phyloP scores from a whole-genome alignment of 2,113 vertebrate species.

The Pteronura brasiliensis region DNA sequence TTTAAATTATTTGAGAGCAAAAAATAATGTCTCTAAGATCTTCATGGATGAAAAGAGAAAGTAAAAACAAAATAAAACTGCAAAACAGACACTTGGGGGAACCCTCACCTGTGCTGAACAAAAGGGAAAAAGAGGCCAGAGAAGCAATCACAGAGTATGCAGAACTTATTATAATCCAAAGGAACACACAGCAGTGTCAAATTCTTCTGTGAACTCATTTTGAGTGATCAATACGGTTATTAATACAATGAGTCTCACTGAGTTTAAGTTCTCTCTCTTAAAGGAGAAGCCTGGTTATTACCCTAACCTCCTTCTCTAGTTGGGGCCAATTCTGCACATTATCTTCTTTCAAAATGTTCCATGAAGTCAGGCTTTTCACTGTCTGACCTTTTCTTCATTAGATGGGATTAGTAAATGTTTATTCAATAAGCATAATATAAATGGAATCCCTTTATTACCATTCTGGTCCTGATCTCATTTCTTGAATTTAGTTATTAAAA shows the following conservation, averaged over 20 bases:
- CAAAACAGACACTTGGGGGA: not conserved
- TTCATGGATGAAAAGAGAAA: not conserved
- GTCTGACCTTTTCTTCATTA: not conserved
- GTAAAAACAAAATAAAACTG: not conserved
- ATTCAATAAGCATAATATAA: slow-evolving; percentile 44
- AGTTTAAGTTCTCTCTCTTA: not conserved
- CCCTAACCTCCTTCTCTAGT: not conserved
- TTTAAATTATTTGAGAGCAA: not conserved
- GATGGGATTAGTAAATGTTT: slow-evolving; percentile 10
- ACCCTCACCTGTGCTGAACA: not conserved
- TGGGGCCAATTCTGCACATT: not conserved
- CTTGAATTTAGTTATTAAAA: slow-evolving; percentile 31
- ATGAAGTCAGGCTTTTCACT: not conserved
- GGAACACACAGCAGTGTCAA: not conserved
- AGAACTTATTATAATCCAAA: not conserved
- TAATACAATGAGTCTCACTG: not conserved
- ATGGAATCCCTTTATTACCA: slow-evolving; percentile 18
- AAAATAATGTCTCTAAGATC: not conserved
- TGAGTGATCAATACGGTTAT: not conserved
- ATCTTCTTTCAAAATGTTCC: slow-evolving; percentile 8
- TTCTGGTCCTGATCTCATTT: slow-evolving; percentile 32
- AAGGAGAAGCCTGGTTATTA: not conserved
- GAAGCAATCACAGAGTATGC: not conserved
- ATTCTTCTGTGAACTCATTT: not conserved
- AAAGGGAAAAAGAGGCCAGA: not conserved